Evolutionary conservation across 2,888 invertebrate species (phyloP).

Genomic region (Nephrotoma flavescens): DNA sequence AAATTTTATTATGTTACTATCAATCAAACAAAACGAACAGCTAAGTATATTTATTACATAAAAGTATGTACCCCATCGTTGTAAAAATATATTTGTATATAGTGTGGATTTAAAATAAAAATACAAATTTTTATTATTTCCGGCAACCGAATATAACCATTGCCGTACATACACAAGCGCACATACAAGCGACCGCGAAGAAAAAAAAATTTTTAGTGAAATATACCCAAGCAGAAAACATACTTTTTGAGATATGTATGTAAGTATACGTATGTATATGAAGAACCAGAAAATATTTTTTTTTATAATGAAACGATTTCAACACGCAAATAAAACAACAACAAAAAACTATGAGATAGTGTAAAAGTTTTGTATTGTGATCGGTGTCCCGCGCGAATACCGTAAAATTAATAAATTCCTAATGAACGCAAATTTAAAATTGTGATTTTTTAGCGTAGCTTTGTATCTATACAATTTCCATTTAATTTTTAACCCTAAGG

Average conservation of each 20-base stretch:
- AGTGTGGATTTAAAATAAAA: not conserved
- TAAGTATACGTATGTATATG: not conserved
- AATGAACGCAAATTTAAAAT: too few relatives aligned
- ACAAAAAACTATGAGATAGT: not conserved
- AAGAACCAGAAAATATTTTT: not conserved
- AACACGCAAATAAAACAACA: not conserved
- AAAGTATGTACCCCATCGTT: not conserved
- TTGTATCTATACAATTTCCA: too few relatives aligned
- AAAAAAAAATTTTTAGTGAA: not conserved
- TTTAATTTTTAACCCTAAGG: not conserved
- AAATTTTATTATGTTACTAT: not conserved
- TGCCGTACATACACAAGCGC: not conserved
- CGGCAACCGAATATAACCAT: not conserved
- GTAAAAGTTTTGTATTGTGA: not conserved
- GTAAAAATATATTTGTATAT: not conserved
- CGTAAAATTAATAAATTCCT: too few relatives aligned
- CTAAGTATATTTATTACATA: not conserved
- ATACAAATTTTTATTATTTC: not conserved
- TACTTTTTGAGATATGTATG: not conserved
- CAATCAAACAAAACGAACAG: not conserved
- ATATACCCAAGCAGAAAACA: not conserved
- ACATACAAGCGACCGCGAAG: not conserved
- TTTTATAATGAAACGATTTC: not conserved
- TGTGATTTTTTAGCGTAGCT: not conserved
- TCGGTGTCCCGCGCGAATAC: not conserved